Conservation (phyloP, 2,888 invertebrate species). For the Maniola hyperantus region DNA sequence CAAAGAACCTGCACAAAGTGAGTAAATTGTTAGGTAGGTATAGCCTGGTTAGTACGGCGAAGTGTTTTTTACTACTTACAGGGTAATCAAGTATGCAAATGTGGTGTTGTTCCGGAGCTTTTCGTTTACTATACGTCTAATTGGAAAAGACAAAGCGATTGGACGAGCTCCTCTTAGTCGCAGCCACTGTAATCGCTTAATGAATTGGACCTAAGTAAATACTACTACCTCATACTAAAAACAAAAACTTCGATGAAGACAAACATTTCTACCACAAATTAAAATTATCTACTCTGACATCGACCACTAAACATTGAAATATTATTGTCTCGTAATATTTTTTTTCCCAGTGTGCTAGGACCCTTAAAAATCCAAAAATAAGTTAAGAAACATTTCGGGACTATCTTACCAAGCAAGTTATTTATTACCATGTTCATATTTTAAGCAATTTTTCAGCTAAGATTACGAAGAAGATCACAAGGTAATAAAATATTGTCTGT, state of each 20-base stretch:
- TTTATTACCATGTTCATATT: not conserved
- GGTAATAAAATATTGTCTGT: slow-evolving; percentile 1
- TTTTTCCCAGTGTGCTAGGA: too few relatives aligned
- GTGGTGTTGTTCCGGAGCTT: not conserved
- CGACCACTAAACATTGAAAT: too few relatives aligned
- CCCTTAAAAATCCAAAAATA: not conserved
- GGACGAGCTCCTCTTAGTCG: not conserved
- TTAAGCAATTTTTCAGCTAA: not conserved
- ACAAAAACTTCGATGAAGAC: not conserved
- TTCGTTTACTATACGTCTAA: not conserved
- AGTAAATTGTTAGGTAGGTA: too few relatives aligned
- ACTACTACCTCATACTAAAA: not conserved
- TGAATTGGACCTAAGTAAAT: not conserved
- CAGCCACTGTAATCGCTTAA: slow-evolving; percentile 2
- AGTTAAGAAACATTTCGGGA: not conserved
- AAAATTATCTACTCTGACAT: not conserved
- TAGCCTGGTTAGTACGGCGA: too few relatives aligned
- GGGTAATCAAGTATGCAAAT: slow-evolving; percentile 8
- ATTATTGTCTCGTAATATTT: too few relatives aligned
- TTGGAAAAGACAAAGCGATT: slow-evolving; percentile 1
- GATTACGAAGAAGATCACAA: not conserved
- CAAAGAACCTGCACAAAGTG: too few relatives aligned
- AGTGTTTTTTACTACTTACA: slow-evolving; percentile 5
- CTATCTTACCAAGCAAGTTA: too few relatives aligned
- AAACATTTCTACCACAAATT: not conserved